These are phyloP conservation scores for Pachyramphus minor DNA, from an alignment of 2,113 vertebrate genomes.

Conservation along the genomic window DNA sequence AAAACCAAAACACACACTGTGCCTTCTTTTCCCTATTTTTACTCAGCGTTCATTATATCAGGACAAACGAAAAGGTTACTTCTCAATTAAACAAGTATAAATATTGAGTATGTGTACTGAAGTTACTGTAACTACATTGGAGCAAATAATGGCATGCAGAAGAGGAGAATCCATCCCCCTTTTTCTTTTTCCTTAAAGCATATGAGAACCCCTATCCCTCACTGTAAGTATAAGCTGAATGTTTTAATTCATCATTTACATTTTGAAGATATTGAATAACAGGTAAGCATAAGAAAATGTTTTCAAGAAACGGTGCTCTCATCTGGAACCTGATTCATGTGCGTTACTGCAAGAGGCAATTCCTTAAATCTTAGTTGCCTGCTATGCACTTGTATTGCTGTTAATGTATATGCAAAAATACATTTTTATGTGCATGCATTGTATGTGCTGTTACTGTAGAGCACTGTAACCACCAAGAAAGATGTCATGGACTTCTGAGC, in stretches of 20 bases:
- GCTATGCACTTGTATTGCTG: background rate
- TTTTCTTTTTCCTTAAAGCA: background rate
- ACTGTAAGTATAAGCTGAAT: background rate
- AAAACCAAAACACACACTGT: background rate
- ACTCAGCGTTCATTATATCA: background rate
- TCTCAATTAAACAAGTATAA: background rate
- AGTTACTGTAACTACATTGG: background rate
- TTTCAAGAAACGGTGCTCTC: background rate
- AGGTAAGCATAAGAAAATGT: background rate
- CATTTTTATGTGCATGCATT: background rate
- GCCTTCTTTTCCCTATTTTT: background rate
- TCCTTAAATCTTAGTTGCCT: background rate
- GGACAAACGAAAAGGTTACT: background rate
- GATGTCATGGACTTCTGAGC: background rate
- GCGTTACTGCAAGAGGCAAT: background rate
- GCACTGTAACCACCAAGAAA: background rate
- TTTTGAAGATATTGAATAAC: background rate
- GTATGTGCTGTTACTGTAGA: background rate
- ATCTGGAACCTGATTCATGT: background rate
- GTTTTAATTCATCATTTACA: background rate
- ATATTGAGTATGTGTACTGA: background rate
- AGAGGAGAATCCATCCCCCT: background rate
- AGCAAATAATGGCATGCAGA: background rate
- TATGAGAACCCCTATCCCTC: background rate
- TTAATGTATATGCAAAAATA: background rate